Evolutionary conservation across 2,113 vertebrate genomes (phyloP).

Genomic region (Gasterosteus aculeatus): DNA sequence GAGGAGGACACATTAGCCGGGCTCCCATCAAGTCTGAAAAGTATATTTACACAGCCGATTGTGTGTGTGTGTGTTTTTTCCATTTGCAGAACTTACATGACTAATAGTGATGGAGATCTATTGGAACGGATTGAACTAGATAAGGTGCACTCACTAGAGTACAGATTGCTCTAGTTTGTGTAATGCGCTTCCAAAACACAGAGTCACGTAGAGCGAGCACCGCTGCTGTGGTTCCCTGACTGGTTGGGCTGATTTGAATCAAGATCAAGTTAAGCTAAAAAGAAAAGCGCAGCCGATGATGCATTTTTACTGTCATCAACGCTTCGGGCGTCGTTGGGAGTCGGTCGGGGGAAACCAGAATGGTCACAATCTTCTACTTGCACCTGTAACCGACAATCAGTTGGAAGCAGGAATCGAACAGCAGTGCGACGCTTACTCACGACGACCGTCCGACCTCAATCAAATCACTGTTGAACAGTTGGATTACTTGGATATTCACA

Average conservation of each 20-base stretch:
- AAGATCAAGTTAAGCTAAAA: no score
- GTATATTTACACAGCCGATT: background rate
- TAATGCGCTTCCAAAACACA: no score
- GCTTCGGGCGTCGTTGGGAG: background rate
- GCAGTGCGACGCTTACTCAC: background rate
- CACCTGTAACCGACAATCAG: background rate
- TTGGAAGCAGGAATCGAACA: background rate
- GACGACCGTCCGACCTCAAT: background rate
- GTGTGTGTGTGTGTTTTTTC: no score
- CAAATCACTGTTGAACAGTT: no score
- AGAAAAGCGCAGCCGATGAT: background rate
- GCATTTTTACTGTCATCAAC: background rate
- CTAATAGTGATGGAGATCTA: background rate
- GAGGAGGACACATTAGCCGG: slow-evolving; percentile 4
- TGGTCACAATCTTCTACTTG: background rate
- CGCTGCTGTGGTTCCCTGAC: no score
- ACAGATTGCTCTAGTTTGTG: no score
- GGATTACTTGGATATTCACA: background rate
- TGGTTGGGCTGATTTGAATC: no score
- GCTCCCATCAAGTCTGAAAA: slow-evolving; percentile 6
- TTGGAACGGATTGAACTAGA: background rate
- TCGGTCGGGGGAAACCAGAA: background rate
- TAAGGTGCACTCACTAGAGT: no score
- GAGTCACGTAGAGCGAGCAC: background rate
- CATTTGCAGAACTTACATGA: background rate